These are phyloP conservation scores for Zophobas atratus DNA, from an alignment of 1,140 invertebrate species.

Conservation along the genomic window DNA sequence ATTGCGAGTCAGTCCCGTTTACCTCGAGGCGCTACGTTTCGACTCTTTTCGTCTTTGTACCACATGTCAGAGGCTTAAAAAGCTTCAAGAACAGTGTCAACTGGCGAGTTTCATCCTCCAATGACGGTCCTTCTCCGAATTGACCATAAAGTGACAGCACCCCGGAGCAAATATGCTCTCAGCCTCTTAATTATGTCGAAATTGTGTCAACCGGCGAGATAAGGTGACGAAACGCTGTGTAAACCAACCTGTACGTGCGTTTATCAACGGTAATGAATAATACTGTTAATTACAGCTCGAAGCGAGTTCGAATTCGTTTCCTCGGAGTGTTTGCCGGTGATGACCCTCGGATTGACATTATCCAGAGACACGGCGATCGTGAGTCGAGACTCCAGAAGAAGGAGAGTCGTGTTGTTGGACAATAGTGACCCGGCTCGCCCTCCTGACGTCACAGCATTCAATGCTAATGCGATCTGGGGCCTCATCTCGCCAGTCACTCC, in stretches of 20 bases:
- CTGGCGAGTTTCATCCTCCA: background rate
- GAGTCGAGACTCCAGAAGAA: conserved; percentile 39
- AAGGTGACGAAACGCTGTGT: conserved; percentile 45
- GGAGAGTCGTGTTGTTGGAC: conserved; percentile 55
- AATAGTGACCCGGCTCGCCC: conserved; percentile 64
- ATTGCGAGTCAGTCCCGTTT: conserved; percentile 58
- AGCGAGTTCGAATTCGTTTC: conserved; percentile 17
- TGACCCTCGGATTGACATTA: conserved; percentile 47
- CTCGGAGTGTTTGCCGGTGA: background rate
- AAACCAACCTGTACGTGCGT: conserved; percentile 39
- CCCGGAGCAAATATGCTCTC: conserved; percentile 41
- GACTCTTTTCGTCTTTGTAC: conserved; percentile 39
- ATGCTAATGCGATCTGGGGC: conserved; percentile 61
- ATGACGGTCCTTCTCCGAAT: no score
- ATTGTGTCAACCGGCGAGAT: conserved; percentile 47
- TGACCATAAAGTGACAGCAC: conserved; percentile 18
- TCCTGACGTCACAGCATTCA: conserved; percentile 63
- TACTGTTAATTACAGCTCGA: conserved; percentile 42
- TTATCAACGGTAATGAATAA: conserved; percentile 47
- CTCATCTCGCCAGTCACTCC: conserved; percentile 61
- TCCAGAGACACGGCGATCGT: conserved; percentile 41
- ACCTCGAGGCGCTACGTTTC: conserved; percentile 45
- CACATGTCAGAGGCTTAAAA: background rate
- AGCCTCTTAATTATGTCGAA: conserved; percentile 46
- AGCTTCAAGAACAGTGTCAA: no score